phyloP scores from a whole-genome alignment of 2,113 vertebrate species.

The Hippotragus niger region DNA sequence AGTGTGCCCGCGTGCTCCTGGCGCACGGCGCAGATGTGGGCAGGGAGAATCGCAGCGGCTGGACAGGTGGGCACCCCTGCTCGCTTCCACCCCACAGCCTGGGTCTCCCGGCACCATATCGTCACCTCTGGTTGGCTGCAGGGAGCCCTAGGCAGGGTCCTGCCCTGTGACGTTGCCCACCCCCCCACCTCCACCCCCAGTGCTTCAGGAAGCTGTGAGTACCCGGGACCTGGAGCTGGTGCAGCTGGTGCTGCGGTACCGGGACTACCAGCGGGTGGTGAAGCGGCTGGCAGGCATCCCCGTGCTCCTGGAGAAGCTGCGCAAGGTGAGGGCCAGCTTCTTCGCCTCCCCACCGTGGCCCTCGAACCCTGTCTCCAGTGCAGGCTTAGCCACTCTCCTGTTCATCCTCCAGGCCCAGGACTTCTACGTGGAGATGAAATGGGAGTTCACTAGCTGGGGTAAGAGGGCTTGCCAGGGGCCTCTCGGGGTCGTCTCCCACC shows the following conservation, averaged over 20 bases:
- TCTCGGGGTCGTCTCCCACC: background rate
- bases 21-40: constrained; percentile 92
- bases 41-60: constrained; percentile 96
- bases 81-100: background rate
- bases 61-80: constrained; percentile 88
- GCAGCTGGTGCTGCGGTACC: constrained; percentile 93
- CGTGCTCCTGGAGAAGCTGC: constrained; percentile 92
- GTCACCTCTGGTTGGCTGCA: background rate
- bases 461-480: constrained; percentile 60
- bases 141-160: background rate
- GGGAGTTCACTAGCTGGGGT: constrained; percentile 99
- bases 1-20: constrained; percentile 92
- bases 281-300: constrained; percentile 96
- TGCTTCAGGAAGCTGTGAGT: constrained; percentile 97
- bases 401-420: constrained; percentile 90
- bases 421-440: constrained; percentile 98
- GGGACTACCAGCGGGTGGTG: constrained; percentile 95
- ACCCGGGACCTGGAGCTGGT: constrained; percentile 94
- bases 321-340: constrained; percentile 83
- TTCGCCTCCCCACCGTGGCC: fast-evolving
- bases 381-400: constrained; percentile 51
- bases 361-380: background rate
- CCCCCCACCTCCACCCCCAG: constrained; percentile 68
- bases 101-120: background rate
- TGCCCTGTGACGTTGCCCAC: background rate